These are phyloP conservation scores for Melanocharis versteri DNA, from an alignment of 2,113 vertebrate genomes.

Conservation along the genomic window DNA sequence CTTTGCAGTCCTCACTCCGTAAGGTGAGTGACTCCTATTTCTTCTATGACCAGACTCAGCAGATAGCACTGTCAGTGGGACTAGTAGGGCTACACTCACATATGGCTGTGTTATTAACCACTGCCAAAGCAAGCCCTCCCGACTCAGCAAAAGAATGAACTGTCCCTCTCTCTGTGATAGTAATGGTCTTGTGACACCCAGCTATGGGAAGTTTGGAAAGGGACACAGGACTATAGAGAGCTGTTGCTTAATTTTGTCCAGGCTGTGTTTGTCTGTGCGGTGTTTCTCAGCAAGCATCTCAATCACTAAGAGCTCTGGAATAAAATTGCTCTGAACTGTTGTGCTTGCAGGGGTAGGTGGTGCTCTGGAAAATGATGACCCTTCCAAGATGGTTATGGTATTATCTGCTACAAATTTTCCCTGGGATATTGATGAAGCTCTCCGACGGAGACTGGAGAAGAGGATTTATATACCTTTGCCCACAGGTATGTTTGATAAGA, in stretches of 20 bases:
- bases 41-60: neutral
- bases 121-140: neutral
- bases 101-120: neutral
- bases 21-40: neutral
- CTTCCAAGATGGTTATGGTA: constrained; percentile 84
- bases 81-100: neutral
- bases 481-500: constrained; percentile 67
- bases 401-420: constrained; percentile 84
- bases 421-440: constrained; percentile 83
- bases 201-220: neutral
- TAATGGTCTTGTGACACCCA: neutral
- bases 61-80: neutral
- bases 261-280: neutral
- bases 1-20: neutral
- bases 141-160: neutral
- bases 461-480: constrained; percentile 83
- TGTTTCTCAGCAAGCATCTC: neutral
- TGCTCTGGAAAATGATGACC: constrained; percentile 80
- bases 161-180: neutral
- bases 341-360: constrained; percentile 76
- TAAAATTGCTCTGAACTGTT: neutral
- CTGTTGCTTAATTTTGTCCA: neutral
- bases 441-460: constrained; percentile 80
- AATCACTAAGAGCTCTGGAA: neutral
- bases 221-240: neutral